phyloP scores from a whole-genome alignment of 2,113 vertebrate genomes.

The Alouatta palliata region DNA sequence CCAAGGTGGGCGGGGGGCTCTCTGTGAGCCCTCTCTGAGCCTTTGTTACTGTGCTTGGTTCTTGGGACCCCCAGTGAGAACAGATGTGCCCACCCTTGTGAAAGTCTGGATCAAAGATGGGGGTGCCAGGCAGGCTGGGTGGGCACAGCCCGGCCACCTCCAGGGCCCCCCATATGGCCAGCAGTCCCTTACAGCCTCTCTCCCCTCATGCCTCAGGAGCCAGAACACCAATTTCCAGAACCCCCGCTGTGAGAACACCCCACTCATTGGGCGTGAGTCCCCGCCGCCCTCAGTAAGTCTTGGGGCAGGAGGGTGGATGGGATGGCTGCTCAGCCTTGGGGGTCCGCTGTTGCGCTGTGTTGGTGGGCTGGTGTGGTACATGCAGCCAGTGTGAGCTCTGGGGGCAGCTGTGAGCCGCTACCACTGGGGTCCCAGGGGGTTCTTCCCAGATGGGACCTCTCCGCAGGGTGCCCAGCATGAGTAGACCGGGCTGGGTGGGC shows the following conservation, averaged over 20 bases:
- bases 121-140: background rate
- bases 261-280: constrained; percentile 98
- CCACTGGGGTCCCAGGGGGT: rapidly evolving
- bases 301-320: background rate
- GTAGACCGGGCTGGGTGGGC: background rate
- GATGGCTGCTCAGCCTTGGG: background rate
- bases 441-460: background rate
- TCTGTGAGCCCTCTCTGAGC: background rate
- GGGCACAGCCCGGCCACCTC: background rate
- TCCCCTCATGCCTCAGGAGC: constrained; percentile 86
- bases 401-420: background rate
- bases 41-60: background rate
- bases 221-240: constrained; percentile 99
- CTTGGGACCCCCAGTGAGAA: rapidly evolving
- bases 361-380: rapidly evolving
- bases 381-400: rapidly evolving
- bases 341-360: rapidly evolving
- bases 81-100: background rate
- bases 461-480: rapidly evolving
- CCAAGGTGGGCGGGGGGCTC: background rate
- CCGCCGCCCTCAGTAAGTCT: constrained; percentile 97
- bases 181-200: background rate
- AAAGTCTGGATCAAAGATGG: background rate
- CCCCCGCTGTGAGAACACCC: constrained; percentile 98
- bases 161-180: background rate